Evolutionary conservation across 2,888 invertebrate species (phyloP).

Genomic region (Morpho achilles): DNA sequence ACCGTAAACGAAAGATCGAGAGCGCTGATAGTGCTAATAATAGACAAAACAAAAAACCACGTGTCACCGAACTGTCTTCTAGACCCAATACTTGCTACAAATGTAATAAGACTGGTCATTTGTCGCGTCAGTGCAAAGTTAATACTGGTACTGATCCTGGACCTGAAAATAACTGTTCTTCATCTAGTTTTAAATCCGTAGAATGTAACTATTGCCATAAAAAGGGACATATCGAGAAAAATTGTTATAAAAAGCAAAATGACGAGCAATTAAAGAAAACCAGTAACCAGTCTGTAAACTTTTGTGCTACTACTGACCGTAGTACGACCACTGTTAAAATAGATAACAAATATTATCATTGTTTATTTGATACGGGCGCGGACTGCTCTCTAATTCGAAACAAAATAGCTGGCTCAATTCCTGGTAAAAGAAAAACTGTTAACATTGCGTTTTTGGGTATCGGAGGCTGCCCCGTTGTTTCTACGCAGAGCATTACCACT

Average conservation of each 20-base stretch:
- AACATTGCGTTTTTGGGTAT: neutral
- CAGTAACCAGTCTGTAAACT: neutral
- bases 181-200: neutral
- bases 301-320: neutral
- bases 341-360: neutral
- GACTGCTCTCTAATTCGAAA: neutral
- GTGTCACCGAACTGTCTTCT: neutral
- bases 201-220: neutral
- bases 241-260: neutral
- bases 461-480: neutral
- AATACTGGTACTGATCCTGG: neutral
- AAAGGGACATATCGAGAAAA: neutral
- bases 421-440: neutral
- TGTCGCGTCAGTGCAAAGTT: constrained; percentile 9
- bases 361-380: neutral
- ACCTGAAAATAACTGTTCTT: neutral
- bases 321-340: neutral
- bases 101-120: constrained; percentile 13
- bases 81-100: constrained; percentile 6
- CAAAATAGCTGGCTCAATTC: neutral
- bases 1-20: constrained; percentile 11
- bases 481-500: neutral
- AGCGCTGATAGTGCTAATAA: neutral
- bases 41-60: constrained; percentile 5
- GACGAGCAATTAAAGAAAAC: neutral